Percentiles rank a stretch among this genome's conserved stretches.
Evolutionary conservation across 2,888 invertebrate species (phyloP).

Genomic region (Hartigia nigra): DNA sequence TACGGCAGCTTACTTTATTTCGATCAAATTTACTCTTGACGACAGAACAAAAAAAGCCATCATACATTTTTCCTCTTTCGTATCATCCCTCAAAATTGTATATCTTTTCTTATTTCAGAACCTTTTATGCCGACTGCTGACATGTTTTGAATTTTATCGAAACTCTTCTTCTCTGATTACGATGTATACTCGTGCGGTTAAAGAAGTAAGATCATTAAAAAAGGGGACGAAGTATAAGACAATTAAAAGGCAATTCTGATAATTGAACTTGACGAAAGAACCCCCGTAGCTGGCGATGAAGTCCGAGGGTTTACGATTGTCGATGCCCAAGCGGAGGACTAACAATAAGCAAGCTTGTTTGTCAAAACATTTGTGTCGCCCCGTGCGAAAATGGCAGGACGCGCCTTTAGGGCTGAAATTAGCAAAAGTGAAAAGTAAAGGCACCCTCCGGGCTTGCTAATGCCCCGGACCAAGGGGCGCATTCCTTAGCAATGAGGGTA

Average conservation of each 20-base stretch:
- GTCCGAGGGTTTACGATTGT: neutral
- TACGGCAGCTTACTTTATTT: neutral
- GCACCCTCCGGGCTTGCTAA: constrained; percentile 49
- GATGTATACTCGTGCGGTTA: neutral
- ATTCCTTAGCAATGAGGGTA: constrained; percentile 43
- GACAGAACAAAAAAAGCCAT: neutral
- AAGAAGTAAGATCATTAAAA: neutral
- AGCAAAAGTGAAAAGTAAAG: constrained; percentile 62
- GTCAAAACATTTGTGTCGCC: constrained; percentile 3
- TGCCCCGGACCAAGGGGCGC: constrained; percentile 34
- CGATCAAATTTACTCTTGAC: neutral
- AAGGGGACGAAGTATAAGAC: neutral
- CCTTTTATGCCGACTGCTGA: neutral
- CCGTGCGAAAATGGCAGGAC: neutral
- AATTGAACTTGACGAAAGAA: neutral
- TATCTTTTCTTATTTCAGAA: neutral
- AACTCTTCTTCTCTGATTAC: neutral
- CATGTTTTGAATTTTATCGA: neutral
- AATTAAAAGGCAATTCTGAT: neutral
- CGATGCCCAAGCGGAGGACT: neutral
- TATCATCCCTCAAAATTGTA: neutral
- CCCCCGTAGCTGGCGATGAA: neutral
- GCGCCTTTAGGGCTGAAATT: constrained; percentile 46
- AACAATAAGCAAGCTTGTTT: neutral
- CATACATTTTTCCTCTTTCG: neutral